phyloP scores from a whole-genome alignment of 2,113 vertebrate genomes.

The Proteles cristata region DNA sequence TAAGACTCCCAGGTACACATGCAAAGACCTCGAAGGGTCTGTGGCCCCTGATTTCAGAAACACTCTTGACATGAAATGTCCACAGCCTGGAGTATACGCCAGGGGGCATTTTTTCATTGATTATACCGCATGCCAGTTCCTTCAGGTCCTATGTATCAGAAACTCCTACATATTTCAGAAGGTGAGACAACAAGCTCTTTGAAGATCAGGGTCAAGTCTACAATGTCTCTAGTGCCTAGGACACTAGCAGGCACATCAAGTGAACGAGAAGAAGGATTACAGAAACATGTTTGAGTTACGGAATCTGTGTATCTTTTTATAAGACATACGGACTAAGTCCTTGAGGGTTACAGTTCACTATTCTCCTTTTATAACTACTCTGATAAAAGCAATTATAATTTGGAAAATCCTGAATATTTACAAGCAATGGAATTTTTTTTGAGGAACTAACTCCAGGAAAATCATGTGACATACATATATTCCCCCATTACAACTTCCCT shows the following conservation, averaged over 20 bases:
- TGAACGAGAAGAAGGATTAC: not conserved
- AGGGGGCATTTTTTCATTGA: not conserved
- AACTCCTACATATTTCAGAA: not conserved
- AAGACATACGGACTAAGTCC: not conserved
- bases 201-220: not conserved
- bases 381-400: slow-evolving; percentile 13
- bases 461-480: not conserved
- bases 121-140: not conserved
- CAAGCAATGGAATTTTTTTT: not conserved
- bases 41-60: not conserved
- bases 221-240: not conserved
- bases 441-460: slow-evolving; percentile 24
- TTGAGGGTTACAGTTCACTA: not conserved
- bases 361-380: slow-evolving; percentile 31
- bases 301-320: not conserved
- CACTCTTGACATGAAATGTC: not conserved
- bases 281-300: not conserved
- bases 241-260: not conserved
- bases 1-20: not conserved
- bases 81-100: not conserved
- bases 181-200: not conserved
- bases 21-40: not conserved
- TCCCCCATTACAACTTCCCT: not conserved
- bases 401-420: not conserved
- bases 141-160: not conserved